A percentile compares a stretch with the other conserved stretches of the same genome.
phyloP scores from a whole-genome alignment of 2,113 vertebrate species.

The Peromyscus leucopus region DNA sequence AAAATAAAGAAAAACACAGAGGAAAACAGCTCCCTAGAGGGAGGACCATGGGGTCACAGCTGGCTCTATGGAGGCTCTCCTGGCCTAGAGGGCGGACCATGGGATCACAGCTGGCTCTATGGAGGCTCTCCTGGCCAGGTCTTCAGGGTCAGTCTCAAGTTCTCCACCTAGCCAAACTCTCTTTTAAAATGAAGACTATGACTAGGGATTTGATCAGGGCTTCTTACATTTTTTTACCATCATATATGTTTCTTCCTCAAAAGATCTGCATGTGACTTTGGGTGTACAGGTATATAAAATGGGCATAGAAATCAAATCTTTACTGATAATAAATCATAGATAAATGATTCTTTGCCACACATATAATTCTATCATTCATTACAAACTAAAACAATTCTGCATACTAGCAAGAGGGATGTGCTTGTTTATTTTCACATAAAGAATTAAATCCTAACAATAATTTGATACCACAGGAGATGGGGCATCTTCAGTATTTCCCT shows the following conservation, averaged over 20 bases:
- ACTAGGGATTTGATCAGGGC: not conserved
- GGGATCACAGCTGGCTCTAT: not conserved
- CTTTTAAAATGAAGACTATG: not conserved
- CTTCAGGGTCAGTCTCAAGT: not conserved
- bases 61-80: not conserved
- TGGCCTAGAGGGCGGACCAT: not conserved
- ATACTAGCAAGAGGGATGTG: not conserved
- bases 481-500: not conserved
- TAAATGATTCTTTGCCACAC: not conserved
- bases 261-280: not conserved
- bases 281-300: not conserved
- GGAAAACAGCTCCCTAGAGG: not conserved
- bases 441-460: not conserved
- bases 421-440: not conserved
- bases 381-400: not conserved
- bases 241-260: not conserved
- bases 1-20: not conserved
- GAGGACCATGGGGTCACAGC: not conserved
- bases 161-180: not conserved
- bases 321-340: not conserved
- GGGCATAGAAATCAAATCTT: not conserved
- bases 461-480: not conserved
- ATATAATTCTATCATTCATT: not conserved
- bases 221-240: not conserved
- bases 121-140: not conserved